These are phyloP conservation scores for Sericinus montela DNA, from an alignment of 2,888 invertebrate genomes.

Conservation along the genomic window DNA sequence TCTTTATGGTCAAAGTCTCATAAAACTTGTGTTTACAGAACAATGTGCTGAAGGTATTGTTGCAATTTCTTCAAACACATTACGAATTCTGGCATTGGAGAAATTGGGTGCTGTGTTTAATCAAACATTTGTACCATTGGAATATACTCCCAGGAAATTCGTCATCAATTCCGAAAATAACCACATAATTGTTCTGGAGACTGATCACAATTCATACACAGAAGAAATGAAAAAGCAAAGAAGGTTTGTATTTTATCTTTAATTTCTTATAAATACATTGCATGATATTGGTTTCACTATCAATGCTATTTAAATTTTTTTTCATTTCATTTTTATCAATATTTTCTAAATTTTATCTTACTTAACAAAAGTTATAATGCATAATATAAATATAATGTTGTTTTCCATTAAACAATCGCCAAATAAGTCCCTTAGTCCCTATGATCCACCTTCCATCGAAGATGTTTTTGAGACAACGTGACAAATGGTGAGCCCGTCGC, in stretches of 20 bases:
- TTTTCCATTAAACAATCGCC: no score
- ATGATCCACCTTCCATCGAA: no score
- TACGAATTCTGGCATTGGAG: conserved; percentile 97
- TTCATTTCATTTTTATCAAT: no score
- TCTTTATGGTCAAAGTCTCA: neutral
- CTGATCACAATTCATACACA: conserved; percentile 99
- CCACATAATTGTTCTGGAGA: conserved; percentile 94
- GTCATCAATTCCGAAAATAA: conserved; percentile 95
- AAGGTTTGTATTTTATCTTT: conserved; percentile 53
- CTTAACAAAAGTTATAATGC: no score
- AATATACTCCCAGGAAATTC: conserved; percentile 97
- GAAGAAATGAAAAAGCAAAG: conserved; percentile 96
- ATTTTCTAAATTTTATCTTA: no score
- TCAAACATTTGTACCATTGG: conserved; percentile 94
- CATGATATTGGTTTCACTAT: no score
- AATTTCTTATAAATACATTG: neutral
- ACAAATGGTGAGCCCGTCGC: no score
- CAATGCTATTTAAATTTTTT: no score
- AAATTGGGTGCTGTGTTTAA: conserved; percentile 99
- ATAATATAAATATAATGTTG: no score
- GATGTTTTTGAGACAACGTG: no score
- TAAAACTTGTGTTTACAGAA: conserved; percentile 72
- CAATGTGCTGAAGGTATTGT: conserved; percentile 99
- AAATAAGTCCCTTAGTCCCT: no score
- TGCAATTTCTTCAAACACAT: conserved; percentile 98